Evolutionary conservation across 30 jellyfish, hydroid and myxozoan genomes (phyloP), one percentile per base, ranked within the genome.

Genomic region (Hydractinia echinata): DNA sequence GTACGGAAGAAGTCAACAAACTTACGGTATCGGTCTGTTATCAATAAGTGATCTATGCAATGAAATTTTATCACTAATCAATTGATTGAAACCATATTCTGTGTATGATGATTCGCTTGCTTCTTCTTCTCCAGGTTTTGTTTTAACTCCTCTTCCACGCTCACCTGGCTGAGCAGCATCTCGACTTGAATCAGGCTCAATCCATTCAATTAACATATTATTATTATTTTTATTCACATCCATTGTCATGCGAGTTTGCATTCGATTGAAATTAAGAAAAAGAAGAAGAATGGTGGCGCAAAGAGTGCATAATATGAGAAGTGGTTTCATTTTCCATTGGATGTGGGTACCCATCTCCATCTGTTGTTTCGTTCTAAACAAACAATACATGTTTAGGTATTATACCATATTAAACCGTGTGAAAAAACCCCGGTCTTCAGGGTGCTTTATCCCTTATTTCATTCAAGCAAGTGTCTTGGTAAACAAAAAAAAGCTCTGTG

Each of bases 61-160:
- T 13, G 96, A 87, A 49, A 92, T 92, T 66, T 92, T 92, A 73
- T 92, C 98, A 76, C 98, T 92, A 9, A 92, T 64, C 64, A 51
- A 92, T 64, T 92, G 98, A 77, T 92, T 92, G 74, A 92, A 92
- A 4, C 98, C 98, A 84, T 92, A 92, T 72, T 86, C 96, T n/a
- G 89, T 89, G 72, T 92, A 92, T 7, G 98, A 95, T 66, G 39
- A 81, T n/a, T 87, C 73, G 54, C 79, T 83, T 49, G 64, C 81
- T 76, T 30, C 49, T 60, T 82, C 89, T 54, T 87, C 91, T 72
- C 82, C 95, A 13, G 96, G 84, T 51, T 49, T 71, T n/a, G 88
- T 86, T 13, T 60, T 53, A 4, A 86, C 91, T 4, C 96, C 91
- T 6, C 58, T 51, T 7, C 97, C 97, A 5, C 83, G 83, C 76